These are phyloP conservation scores for Mormyrus proboscirostris DNA, from an alignment of 2,797 vertebrate species.

Conservation along the genomic window DNA sequence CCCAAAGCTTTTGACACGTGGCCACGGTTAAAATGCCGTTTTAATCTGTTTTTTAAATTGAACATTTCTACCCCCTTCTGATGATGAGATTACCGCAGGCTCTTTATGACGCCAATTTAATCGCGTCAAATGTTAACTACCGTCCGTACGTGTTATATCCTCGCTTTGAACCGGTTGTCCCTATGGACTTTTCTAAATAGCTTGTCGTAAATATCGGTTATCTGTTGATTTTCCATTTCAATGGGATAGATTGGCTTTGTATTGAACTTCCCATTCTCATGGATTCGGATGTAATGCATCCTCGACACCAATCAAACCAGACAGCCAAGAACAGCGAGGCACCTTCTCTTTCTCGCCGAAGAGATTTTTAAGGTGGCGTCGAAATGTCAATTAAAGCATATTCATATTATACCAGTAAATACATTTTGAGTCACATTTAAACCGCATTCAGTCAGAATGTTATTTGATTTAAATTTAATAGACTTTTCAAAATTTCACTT, in stretches of 20 bases:
- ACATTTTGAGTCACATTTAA: not conserved
- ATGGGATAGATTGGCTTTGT: slow-evolving; percentile 67
- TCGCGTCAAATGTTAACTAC: not conserved
- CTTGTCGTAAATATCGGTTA: slow-evolving; percentile 42
- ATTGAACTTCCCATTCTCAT: slow-evolving; percentile 66
- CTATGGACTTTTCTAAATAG: not conserved
- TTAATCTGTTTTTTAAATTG: not conserved
- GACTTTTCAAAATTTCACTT: not conserved
- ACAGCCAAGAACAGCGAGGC: slow-evolving; percentile 52
- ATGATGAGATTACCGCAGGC: not conserved
- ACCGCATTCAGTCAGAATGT: not conserved
- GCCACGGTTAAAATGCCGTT: not conserved
- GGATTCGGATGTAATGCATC: slow-evolving; percentile 65
- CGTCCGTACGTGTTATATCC: not conserved
- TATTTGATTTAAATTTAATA: not conserved
- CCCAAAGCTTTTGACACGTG: not conserved
- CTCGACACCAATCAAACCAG: slow-evolving; percentile 66
- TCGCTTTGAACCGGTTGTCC: not conserved
- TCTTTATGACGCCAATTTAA: not conserved
- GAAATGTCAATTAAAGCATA: not conserved
- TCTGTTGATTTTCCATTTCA: slow-evolving; percentile 64
- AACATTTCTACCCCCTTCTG: not conserved
- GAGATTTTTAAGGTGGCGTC: slow-evolving; percentile 58
- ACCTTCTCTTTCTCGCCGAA: slow-evolving; percentile 42
- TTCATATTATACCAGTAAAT: not conserved